Base-by-base conservation (phyloP, 1,140 invertebrate species). In the Eumeta japonica region DNA sequence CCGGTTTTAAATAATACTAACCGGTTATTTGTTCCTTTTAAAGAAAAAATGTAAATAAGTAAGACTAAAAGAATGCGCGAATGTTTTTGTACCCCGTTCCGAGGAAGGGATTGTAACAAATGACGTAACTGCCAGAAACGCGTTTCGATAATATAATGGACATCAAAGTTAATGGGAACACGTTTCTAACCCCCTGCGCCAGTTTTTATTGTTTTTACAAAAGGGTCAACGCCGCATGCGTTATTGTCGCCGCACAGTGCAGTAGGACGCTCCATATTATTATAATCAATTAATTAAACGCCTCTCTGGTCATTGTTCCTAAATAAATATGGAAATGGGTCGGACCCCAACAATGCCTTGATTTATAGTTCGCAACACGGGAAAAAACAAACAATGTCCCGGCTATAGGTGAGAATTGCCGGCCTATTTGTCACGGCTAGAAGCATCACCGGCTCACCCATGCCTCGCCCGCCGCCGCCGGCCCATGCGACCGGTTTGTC, bases 201-300 rank as follows among this genome's bases (percentile, higher is more conserved):
- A 24, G 5, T 24, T 7, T 28, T 31, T 16, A 39, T 35, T n/a
- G 31, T 42, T 42, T 46, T 38, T 43, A 28, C 28, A 18, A 19
- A 16, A 16, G 35, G 32, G 39, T 42, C 34, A 37, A 24, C 20
- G 20, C n/a, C n/a, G n/a, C n/a, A n/a, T n/a, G n/a, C n/a, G n/a
- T n/a, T n/a, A n/a, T n/a, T n/a, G 10, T 18, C 36, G 15, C 24
- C 19, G 16, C 10, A 16, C 20, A 30, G 27, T 38, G 30, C 32
- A 19, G n/a, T 30, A 14, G 32, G 35, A 46, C 45, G 36, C 39
- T 46, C 19, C 30, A 16, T 19, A 37, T 17, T 34, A 33, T 42
- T 29, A 37, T 18, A 37, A 48, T 48, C 46, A 39, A 48, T 48
- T 48, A 48, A 48, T 48, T 48, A 48, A 39, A 34, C n/a, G 20